Conservation (phyloP, 2,888 invertebrate species). For the Phasia obesa region DNA sequence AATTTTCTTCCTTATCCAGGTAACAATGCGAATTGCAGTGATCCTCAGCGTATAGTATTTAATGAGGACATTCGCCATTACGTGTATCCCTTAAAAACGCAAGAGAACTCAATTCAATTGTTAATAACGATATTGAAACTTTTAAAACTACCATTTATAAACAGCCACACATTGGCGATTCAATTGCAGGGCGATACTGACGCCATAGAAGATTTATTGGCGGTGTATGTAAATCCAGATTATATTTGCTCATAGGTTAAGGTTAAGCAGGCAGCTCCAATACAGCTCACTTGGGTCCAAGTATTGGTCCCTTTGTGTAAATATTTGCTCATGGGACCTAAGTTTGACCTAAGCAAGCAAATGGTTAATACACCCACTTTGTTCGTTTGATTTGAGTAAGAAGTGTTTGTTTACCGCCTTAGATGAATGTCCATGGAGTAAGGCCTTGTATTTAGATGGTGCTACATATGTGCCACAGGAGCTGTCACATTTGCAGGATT, state of each 20-base stretch:
- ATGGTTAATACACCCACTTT: too few relatives aligned
- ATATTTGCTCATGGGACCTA: too few relatives aligned
- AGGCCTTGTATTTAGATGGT: conserved; percentile 87
- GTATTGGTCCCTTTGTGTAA: too few relatives aligned
- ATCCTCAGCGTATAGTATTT: conserved; percentile 87
- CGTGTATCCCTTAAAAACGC: conserved; percentile 86
- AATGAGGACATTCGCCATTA: conserved; percentile 86
- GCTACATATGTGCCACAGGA: too few relatives aligned
- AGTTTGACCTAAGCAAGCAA: too few relatives aligned
- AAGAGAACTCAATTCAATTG: conserved; percentile 85
- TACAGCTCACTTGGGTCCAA: too few relatives aligned
- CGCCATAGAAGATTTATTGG: too few relatives aligned
- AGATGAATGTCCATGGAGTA: conserved; percentile 86
- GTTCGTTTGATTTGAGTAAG: conserved; percentile 79
- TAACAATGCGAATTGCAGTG: conserved; percentile 83
- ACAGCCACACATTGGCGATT: too few relatives aligned
- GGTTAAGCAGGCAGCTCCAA: too few relatives aligned
- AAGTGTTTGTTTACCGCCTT: conserved; percentile 84
- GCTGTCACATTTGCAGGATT: too few relatives aligned
- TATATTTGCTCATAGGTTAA: conserved; percentile 52
- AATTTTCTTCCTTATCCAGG: conserved; percentile 86
- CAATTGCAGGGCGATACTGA: too few relatives aligned
- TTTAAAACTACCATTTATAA: conserved; percentile 84
- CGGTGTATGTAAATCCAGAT: conserved; percentile 65
- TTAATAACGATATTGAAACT: conserved; percentile 84